Conservation (phyloP, 2,113 vertebrate genomes). For the Hippoglossus stenolepis region DNA sequence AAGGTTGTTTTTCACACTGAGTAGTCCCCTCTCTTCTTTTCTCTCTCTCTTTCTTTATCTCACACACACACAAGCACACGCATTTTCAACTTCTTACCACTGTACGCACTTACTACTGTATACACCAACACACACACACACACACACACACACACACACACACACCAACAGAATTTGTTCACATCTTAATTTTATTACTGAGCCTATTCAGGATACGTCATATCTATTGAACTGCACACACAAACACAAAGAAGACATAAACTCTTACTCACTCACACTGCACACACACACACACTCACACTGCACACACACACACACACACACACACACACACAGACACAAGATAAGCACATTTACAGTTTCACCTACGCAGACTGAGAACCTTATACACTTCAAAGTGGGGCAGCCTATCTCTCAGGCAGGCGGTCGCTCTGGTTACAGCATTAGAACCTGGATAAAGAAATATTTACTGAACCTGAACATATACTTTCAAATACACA, state of each 20-base stretch:
- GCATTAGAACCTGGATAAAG: conserved; percentile 66
- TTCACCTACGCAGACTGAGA: conserved; percentile 65
- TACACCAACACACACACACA: conserved; percentile 6
- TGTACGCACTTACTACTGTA: conserved; percentile 19
- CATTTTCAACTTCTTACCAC: conserved; percentile 43
- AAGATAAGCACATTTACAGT: conserved; percentile 77
- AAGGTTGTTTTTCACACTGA: conserved; percentile 65
- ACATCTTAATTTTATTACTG: conserved; percentile 61
- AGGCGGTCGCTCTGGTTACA: conserved; percentile 57
- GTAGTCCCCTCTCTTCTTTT: conserved; percentile 19
- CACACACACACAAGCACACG: conserved; percentile 20
- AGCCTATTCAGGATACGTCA: conserved; percentile 57
- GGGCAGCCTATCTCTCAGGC: conserved; percentile 60
- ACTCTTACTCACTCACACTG: not conserved
- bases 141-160: not conserved
- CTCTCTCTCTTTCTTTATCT: not conserved
- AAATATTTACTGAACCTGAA: conserved; percentile 68
- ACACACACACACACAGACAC: conserved; percentile 44
- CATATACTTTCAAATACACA: conserved; percentile 61
- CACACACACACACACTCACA: conserved; percentile 35
- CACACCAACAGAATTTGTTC: conserved; percentile 46
- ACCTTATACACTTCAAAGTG: conserved; percentile 74
- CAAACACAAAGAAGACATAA: conserved; percentile 6
- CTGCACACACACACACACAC: conserved; percentile 16
- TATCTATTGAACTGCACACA: conserved; percentile 64